Conservation (phyloP, 2,113 vertebrate species). For the Cyanoderma ruficeps region DNA sequence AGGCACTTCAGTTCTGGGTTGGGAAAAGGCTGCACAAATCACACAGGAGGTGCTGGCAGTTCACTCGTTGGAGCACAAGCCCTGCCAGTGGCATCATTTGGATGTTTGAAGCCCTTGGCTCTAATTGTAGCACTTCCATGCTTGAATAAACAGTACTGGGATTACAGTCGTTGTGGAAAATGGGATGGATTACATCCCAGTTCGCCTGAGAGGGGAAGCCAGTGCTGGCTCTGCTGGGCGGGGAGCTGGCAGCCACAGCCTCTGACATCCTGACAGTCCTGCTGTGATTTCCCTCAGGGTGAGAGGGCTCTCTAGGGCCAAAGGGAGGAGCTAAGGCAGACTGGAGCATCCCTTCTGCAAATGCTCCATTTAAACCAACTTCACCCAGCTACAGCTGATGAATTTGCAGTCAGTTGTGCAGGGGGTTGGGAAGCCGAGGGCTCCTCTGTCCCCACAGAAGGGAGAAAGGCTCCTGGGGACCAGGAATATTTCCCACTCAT, state of each 20-base stretch:
- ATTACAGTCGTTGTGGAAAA: constrained; percentile 27
- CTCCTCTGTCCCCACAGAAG: not conserved
- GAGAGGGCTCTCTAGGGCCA: not conserved
- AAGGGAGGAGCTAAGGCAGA: not conserved
- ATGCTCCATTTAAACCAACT: not conserved
- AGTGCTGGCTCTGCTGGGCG: not conserved
- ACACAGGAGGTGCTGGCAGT: constrained; percentile 10
- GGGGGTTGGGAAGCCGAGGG: not conserved
- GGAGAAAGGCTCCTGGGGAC: not conserved
- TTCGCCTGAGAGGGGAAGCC: not conserved
- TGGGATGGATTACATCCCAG: constrained; percentile 17
- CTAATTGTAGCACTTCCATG: constrained; percentile 11
- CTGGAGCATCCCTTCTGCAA: not conserved
- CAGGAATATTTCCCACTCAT: not conserved
- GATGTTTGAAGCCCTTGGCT: constrained; percentile 38
- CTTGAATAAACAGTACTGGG: constrained; percentile 29
- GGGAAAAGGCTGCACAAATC: not conserved
- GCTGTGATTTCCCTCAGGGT: not conserved
- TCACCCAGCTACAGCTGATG: not conserved
- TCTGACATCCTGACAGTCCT: not conserved
- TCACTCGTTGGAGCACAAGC: not conserved
- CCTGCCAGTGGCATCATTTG: constrained; percentile 27
- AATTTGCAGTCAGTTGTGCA: not conserved
- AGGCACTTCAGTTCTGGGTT: not conserved
- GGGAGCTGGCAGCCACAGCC: not conserved